These are phyloP conservation scores for Osmerus eperlanus DNA, from an alignment of 2,113 vertebrate genomes.

Conservation along the genomic window DNA sequence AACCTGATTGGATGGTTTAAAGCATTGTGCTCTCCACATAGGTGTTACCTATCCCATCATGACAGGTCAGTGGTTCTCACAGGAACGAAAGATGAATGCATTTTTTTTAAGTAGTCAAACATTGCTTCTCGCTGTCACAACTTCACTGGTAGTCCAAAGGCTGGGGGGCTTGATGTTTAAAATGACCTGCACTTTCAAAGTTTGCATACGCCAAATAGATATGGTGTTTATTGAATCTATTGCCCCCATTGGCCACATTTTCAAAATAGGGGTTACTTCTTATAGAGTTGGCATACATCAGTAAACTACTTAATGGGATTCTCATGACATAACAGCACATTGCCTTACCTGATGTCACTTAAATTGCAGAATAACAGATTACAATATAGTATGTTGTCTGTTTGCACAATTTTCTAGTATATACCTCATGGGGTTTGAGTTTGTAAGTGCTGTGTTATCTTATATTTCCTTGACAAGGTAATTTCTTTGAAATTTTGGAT, in stretches of 20 bases:
- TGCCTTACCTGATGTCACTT: slow-evolving; percentile 44
- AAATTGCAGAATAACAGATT: slow-evolving; percentile 39
- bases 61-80: too few relatives aligned
- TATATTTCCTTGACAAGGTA: slow-evolving; percentile 33
- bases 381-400: slow-evolving; percentile 46
- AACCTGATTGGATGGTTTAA: too few relatives aligned
- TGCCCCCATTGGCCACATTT: slow-evolving; percentile 1
- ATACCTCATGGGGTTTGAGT: slow-evolving; percentile 71
- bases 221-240: neutral
- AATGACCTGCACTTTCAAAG: slow-evolving; percentile 37
- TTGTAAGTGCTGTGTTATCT: slow-evolving; percentile 56
- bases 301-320: slow-evolving; percentile 29
- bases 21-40: too few relatives aligned
- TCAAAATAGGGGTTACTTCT: slow-evolving; percentile 15
- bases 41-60: too few relatives aligned
- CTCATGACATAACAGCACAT: slow-evolving; percentile 34
- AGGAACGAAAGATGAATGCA: too few relatives aligned
- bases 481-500: slow-evolving; percentile 53
- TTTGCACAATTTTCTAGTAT: slow-evolving; percentile 58
- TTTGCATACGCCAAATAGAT: slow-evolving; percentile 29
- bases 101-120: too few relatives aligned
- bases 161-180: slow-evolving; percentile 7
- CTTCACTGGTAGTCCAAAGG: slow-evolving; percentile 13
- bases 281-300: slow-evolving; percentile 12
- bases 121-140: neutral